Evolutionary conservation across 2,113 vertebrate genomes (phyloP), one percentile per base, ranked within the genome.

Genomic region (Rattus rattus): DNA sequence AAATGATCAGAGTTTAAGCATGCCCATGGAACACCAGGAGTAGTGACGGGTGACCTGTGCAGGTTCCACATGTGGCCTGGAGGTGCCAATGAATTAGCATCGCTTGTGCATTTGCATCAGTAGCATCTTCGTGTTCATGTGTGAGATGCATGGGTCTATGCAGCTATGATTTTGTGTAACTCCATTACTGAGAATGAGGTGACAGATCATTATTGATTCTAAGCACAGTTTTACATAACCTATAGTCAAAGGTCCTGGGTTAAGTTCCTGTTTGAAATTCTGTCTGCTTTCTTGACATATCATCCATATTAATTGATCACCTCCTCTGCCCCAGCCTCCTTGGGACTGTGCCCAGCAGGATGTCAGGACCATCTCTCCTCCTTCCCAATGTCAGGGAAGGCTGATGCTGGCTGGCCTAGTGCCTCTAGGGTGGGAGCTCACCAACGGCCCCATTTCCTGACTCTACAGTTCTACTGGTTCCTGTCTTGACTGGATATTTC

Each of bases 181-280:
- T 28, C 43, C 49, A 81, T 92, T 72, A 77, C 85, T 73, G 56
- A 94, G 47, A 67, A 43, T 81, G 86, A 86, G 72, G 87, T 77
- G 72, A 87, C 20, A 91, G 94, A n/a, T 87, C 87, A 93, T 80
- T 97, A 81, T 87, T 30, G 33, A 94, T 96, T 97, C 93, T 84
- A 77, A 91, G 93, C 91, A 96, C 83, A 79, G 28, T 96, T 95
- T 95, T 75, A 87, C 28, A 91, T 92, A 80, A 56, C 95, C 95
- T 84, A 89, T 70, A 70, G 81, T 92, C 91, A 94, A 87, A 94
- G 89, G 92, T 94, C 92, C 63, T 80, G 65, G 91, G 95, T 91
- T 93, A 94, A 96, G 83, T 91, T 96, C 86, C 95, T 84, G 26
- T 97, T 97, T 97, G 94, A 96, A 97, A 98, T 97, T 97, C 91